Evolutionary conservation across 1,140 invertebrate genomes (phyloP).

Genomic region (Brachystomella parvula): DNA sequence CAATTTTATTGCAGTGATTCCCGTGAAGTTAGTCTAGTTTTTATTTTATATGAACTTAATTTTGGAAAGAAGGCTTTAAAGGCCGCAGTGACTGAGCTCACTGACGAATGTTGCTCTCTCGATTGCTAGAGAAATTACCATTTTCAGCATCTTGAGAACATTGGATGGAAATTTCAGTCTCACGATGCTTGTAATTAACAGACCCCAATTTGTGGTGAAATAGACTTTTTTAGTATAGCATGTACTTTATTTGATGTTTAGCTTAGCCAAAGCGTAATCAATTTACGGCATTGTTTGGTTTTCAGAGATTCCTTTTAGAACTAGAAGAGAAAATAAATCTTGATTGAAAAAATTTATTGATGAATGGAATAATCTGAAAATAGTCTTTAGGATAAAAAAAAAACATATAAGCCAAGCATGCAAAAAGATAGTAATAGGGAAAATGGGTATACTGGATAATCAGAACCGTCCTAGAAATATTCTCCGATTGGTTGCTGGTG

Average conservation of each 20-base stretch:
- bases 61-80: neutral
- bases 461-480: slow-evolving; percentile 9
- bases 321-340: too few species aligned
- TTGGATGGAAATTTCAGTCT: neutral
- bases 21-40: neutral
- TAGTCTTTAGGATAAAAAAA: too few species aligned
- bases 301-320: too few species aligned
- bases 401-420: too few species aligned
- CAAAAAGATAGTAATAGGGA: neutral
- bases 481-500: slow-evolving; percentile 16
- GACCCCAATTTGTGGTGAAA: too few species aligned
- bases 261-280: neutral
- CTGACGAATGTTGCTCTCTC: too few species aligned
- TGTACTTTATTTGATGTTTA: neutral
- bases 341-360: too few species aligned
- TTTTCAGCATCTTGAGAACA: too few species aligned
- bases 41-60: neutral
- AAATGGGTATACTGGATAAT: neutral
- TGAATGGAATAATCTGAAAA: too few species aligned
- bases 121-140: too few species aligned
- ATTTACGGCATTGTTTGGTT: neutral
- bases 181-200: neutral
- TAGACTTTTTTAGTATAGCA: too few species aligned
- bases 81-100: neutral
- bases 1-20: neutral